Evolutionary conservation across 2,113 vertebrate genomes (phyloP), one percentile per base, ranked within the genome.

Genomic region (Barbus barbus): DNA sequence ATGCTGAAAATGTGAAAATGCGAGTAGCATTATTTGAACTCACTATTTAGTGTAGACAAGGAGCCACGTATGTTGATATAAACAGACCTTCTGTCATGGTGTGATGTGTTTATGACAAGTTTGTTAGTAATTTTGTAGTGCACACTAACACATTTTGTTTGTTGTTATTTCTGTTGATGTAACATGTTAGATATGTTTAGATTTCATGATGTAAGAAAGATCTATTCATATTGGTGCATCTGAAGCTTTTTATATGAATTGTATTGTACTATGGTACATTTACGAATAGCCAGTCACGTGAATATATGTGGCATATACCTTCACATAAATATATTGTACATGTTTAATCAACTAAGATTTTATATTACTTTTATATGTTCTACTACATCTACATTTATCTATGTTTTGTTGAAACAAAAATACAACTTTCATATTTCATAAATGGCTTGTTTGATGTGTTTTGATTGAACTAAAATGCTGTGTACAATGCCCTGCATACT

Each of bases 1-100:
- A 60, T 60, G 31, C 75, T 60, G 9, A 60, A 31, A 78, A 78
- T 78, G 33, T 41, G 53, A 78, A 78, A 56, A 60, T 44, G 22
- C 26, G 38, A 73, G 38, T 73, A 24, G 36, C 8, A 4, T 56
- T 33, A 51, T 78, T 58, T 78, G 1, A 78, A 24, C 75, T 41
- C 20, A 24, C 53, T 24, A 9, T 38, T 24, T n/a, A 41, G 31
- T 24, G n/a, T n/a, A n/a, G n/a, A n/a, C n/a, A n/a, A n/a, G n/a
- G n/a, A n/a, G n/a, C n/a, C n/a, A n/a, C n/a, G n/a, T n/a, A 24
- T 60, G 33, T 63, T 63, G 11, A 26, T 63, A 63, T 63, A 28
- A 63, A 28, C 13, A 63, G 8, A 58, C 53, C 8, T 58, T n/a
- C 53, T 58, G 53, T n/a, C 22, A 0, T 58, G 53, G 53, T 58